Evolutionary conservation across 2,888 invertebrate species (phyloP).

Genomic region (Heliconius hortense): DNA sequence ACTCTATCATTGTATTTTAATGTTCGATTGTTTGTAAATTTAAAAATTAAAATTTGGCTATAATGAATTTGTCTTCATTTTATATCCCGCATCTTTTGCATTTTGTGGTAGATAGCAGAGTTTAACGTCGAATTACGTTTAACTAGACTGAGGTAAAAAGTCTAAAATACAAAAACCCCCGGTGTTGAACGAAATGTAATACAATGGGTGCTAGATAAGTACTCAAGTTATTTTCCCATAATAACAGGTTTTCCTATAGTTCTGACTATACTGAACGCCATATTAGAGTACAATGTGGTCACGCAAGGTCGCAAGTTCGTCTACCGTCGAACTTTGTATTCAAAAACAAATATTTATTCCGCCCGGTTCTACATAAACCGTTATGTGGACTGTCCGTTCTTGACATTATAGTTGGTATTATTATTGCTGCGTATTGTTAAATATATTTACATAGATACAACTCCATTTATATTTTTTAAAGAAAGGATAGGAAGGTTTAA

Average conservation of each 20-base stretch:
- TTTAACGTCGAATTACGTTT: neutral
- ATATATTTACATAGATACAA: neutral
- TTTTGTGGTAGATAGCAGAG: too few species aligned
- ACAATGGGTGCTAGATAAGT: neutral
- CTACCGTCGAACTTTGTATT: constrained; percentile 23
- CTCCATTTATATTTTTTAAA: neutral
- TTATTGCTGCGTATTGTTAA: constrained; percentile 5
- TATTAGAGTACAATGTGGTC: constrained; percentile 7
- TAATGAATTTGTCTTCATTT: too few species aligned
- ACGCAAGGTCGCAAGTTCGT: constrained; percentile 31
- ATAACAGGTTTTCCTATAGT: neutral
- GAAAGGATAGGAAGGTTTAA: too few species aligned
- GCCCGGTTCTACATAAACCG: constrained; percentile 18
- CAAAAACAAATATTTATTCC: constrained; percentile 33
- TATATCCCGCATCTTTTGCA: too few species aligned
- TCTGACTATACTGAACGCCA: constrained; percentile 10
- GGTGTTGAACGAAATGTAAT: neutral
- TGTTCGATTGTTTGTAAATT: too few species aligned
- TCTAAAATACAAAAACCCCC: neutral
- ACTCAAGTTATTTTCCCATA: constrained; percentile 9
- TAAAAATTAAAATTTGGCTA: too few species aligned
- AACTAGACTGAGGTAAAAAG: neutral
- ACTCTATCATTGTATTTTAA: too few species aligned
- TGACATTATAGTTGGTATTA: constrained; percentile 11
- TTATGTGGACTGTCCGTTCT: constrained; percentile 25